Conservation (phyloP, 2,888 invertebrate genomes). For the Mystacides longicornis region DNA sequence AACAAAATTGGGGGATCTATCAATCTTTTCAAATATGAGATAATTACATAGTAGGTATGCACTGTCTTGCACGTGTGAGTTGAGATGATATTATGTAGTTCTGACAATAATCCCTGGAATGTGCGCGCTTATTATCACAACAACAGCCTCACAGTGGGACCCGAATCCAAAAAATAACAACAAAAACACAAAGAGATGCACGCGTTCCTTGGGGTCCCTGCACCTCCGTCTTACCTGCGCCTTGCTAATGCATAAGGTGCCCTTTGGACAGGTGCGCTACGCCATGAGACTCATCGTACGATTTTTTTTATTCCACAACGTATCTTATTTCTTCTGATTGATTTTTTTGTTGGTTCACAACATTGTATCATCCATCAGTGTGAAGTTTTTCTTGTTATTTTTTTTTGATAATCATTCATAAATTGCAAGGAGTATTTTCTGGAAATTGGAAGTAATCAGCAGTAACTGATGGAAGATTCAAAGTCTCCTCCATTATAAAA, state of each 20-base stretch:
- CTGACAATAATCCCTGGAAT: not conserved
- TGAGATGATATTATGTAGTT: not conserved
- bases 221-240: conserved; percentile 23
- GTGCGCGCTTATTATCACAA: not conserved
- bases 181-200: not conserved
- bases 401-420: too few relatives aligned
- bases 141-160: not conserved
- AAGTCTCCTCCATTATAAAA: too few relatives aligned
- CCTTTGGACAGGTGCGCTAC: conserved; percentile 22
- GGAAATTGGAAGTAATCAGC: too few relatives aligned
- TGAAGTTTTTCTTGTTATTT: too few relatives aligned
- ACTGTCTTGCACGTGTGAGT: not conserved
- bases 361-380: too few relatives aligned
- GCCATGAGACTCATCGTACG: not conserved
- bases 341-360: too few relatives aligned
- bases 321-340: not conserved
- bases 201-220: conserved; percentile 2
- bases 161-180: not conserved
- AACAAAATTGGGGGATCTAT: too few relatives aligned
- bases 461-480: too few relatives aligned
- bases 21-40: too few relatives aligned
- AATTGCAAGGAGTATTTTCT: too few relatives aligned
- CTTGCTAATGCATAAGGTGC: conserved; percentile 22
- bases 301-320: not conserved
- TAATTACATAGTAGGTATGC: not conserved